Conservation (phyloP, 2,113 vertebrate genomes). For the Dicerorhinus sumatrensis region DNA sequence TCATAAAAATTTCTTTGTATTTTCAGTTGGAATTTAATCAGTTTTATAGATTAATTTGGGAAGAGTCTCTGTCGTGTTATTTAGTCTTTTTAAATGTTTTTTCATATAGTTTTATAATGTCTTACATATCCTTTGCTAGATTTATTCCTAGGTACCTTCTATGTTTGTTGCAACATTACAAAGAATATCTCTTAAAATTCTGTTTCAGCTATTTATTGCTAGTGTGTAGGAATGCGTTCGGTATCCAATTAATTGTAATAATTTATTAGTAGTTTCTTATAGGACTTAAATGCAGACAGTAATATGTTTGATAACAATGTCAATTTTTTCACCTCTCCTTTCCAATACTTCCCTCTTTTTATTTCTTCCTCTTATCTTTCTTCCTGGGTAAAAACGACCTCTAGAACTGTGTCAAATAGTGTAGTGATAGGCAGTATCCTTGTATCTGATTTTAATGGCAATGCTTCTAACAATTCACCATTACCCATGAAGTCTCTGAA, state of each 20-base stretch:
- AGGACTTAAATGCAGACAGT: background rate
- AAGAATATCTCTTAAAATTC: background rate
- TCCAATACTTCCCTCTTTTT: background rate
- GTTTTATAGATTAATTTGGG: background rate
- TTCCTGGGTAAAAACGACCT: background rate
- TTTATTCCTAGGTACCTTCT: background rate
- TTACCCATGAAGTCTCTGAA: background rate
- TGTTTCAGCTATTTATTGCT: background rate
- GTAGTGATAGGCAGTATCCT: background rate
- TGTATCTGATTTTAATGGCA: background rate
- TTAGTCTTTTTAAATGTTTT: background rate
- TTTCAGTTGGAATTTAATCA: background rate
- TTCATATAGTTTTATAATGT: background rate
- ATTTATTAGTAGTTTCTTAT: constrained; percentile 6
- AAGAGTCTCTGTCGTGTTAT: background rate
- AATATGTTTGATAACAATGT: background rate
- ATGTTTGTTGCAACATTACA: background rate
- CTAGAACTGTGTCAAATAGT: background rate
- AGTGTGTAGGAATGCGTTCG: background rate
- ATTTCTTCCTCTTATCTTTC: constrained; percentile 13
- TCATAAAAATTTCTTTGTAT: background rate
- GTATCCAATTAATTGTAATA: background rate
- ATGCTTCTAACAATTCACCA: background rate
- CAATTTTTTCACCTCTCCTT: background rate
- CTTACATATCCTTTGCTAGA: background rate